A percentile compares a stretch with the other conserved stretches of the same genome.
Evolutionary conservation across 2,797 vertebrate species (phyloP).

Genomic region (Enteromius anoplus): DNA sequence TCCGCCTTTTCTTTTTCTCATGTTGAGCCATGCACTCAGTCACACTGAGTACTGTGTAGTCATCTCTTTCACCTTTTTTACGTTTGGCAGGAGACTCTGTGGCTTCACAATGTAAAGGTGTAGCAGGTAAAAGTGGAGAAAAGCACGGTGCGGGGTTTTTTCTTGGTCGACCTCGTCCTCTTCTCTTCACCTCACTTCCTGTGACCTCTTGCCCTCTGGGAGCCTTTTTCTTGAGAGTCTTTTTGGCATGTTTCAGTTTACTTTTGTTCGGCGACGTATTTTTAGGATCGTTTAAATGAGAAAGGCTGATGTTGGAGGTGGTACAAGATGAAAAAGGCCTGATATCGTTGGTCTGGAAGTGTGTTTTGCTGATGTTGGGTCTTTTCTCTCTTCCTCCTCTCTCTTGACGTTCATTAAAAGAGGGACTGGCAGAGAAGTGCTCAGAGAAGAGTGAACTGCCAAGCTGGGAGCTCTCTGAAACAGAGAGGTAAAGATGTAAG

Average conservation of each 20-base stretch:
- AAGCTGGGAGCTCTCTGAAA: slow-evolving; percentile 30
- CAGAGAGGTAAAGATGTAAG: slow-evolving; percentile 4
- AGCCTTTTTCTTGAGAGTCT: slow-evolving; percentile 83
- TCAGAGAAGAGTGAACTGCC: slow-evolving; percentile 18
- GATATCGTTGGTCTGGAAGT: slow-evolving; percentile 23
- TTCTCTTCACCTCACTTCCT: slow-evolving; percentile 85
- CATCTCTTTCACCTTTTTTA: slow-evolving; percentile 38
- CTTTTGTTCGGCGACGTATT: slow-evolving; percentile 74
- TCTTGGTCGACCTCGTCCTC: slow-evolving; percentile 89
- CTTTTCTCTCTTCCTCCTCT: slow-evolving; percentile 18
- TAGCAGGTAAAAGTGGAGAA: slow-evolving; percentile 66
- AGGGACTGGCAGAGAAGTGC: not conserved
- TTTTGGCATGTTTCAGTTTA: slow-evolving; percentile 83
- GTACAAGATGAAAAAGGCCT: slow-evolving; percentile 6
- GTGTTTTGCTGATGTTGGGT: slow-evolving; percentile 32
- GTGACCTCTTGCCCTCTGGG: slow-evolving; percentile 80
- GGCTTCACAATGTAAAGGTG: slow-evolving; percentile 66
- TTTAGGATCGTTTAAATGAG: slow-evolving; percentile 4
- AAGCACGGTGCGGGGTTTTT: slow-evolving; percentile 78
- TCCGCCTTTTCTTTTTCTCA: slow-evolving; percentile 42
- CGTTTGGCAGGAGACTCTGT: slow-evolving; percentile 53
- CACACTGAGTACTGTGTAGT: slow-evolving; percentile 10
- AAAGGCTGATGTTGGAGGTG: slow-evolving; percentile 17
- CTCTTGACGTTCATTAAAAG: slow-evolving; percentile 18
- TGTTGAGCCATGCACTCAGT: slow-evolving; percentile 42